These are phyloP conservation scores for Erythrolamprus reginae DNA, from an alignment of 2,113 vertebrate species.

Conservation along the genomic window DNA sequence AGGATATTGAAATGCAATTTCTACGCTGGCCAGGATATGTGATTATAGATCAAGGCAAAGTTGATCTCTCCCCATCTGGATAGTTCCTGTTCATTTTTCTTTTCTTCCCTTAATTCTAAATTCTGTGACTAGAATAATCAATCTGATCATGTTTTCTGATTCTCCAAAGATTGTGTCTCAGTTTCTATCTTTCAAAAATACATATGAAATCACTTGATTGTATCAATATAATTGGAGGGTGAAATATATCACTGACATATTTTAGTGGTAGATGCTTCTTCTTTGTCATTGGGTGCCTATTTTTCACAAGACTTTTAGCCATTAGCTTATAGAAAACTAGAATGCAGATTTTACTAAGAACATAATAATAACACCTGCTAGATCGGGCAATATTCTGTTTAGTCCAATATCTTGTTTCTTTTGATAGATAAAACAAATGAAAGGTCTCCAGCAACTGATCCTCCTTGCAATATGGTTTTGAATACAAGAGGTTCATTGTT, in stretches of 20 bases:
- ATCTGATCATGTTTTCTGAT: not conserved
- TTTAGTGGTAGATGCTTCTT: not conserved
- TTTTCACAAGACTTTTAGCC: not conserved
- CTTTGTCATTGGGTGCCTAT: not conserved
- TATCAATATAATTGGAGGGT: not conserved
- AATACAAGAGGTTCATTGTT: not conserved
- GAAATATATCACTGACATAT: not conserved
- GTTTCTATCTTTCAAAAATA: not conserved
- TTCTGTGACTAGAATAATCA: not conserved
- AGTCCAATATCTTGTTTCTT: not conserved
- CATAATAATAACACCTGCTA: not conserved
- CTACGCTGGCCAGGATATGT: not conserved
- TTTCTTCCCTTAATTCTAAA: not conserved
- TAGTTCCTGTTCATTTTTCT: not conserved
- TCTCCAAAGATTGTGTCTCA: not conserved
- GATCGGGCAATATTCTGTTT: not conserved
- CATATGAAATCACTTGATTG: not conserved
- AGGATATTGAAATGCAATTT: not conserved
- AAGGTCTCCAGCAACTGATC: not conserved
- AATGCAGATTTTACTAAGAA: not conserved
- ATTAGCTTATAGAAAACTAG: not conserved
- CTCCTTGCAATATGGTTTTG: not conserved
- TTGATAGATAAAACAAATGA: not conserved
- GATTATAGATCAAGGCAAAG: not conserved
- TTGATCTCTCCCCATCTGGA: not conserved